Percentiles rank a stretch among this genome's conserved stretches.
These are phyloP conservation scores for Panthera uncia DNA, from an alignment of 2,113 vertebrate species.

Conservation along the genomic window DNA sequence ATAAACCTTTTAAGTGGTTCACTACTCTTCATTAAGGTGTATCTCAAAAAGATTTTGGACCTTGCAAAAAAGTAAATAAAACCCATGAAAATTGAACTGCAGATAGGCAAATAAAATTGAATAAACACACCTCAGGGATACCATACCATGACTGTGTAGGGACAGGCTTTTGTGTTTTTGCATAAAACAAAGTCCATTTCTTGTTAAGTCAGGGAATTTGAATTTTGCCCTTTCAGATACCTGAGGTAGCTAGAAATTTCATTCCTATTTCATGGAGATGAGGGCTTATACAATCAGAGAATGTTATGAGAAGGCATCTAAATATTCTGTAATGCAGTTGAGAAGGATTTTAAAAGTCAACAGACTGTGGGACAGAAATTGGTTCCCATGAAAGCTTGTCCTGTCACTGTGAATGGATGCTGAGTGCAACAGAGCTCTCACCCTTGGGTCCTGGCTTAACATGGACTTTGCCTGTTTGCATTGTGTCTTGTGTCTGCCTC, in stretches of 20 bases:
- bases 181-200: conserved; percentile 56
- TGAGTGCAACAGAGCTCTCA: neutral
- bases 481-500: neutral
- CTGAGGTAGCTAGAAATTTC: conserved; percentile 12
- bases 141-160: neutral
- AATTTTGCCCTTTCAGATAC: conserved; percentile 43
- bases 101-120: conserved; percentile 65
- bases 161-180: conserved; percentile 30
- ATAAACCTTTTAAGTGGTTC: conserved; percentile 63
- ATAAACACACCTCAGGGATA: conserved; percentile 44
- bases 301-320: neutral
- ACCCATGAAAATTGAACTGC: conserved; percentile 13
- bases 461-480: neutral
- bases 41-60: conserved; percentile 56
- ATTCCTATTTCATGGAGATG: neutral
- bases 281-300: conserved; percentile 22
- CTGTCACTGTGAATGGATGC: too few relatives aligned
- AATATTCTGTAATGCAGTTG: neutral
- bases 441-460: neutral
- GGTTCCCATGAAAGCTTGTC: neutral
- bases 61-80: conserved; percentile 75
- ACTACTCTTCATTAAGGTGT: conserved; percentile 65
- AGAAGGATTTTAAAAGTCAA: conserved; percentile 9
- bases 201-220: conserved; percentile 47
- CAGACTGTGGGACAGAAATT: neutral